Evolutionary conservation across 2,888 invertebrate genomes (phyloP), one percentile per base, ranked within the genome.

Genomic region (Chaitophorus viminalis): DNA sequence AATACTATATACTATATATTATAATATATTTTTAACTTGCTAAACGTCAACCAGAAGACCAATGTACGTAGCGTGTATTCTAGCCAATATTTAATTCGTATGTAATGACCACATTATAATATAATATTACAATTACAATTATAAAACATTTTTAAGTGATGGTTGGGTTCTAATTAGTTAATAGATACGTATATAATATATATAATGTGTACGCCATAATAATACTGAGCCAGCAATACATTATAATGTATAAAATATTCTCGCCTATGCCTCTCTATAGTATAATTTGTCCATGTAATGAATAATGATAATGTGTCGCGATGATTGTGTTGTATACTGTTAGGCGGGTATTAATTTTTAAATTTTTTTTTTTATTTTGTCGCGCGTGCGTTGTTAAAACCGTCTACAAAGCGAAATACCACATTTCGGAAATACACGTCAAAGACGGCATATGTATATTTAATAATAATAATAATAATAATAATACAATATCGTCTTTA

Each of bases 321-420:
- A 68, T 8, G 29, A 68, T 29, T 29, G 29, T 25, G n/a, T 9
- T 29, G 68, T 68, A 68, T 68, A 68, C n/a, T 25, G 8, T 6
- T n/a, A 29, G 2, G 68, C 68, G 11, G 11, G 68, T 25, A 8
- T n/a, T 29, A 29, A 68, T 29, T 68, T n/a, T 25, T 65, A 29
- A 68, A 2, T 72, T 72, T 72, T 72, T 74, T 74, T 25, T 36
- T 74, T 25, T 33, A 14, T 29, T 29, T 65, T 29, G n/a, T 39
- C 14, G 25, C 65, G 54, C 77, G 36, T 21, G 39, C 5, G 18
- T 52, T 2, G 39, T 39, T 31, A 2, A 84, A 84, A 84, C 46
- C 31, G 84, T 76, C 65, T 3, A 76, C 75, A 65, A 31, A 76
- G 84, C 84, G 33, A 84, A 84, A 84, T 76, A 68, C 65, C 84